Evolutionary conservation across 2,113 vertebrate genomes (phyloP).

Genomic region (Aptenodytes forsteri): DNA sequence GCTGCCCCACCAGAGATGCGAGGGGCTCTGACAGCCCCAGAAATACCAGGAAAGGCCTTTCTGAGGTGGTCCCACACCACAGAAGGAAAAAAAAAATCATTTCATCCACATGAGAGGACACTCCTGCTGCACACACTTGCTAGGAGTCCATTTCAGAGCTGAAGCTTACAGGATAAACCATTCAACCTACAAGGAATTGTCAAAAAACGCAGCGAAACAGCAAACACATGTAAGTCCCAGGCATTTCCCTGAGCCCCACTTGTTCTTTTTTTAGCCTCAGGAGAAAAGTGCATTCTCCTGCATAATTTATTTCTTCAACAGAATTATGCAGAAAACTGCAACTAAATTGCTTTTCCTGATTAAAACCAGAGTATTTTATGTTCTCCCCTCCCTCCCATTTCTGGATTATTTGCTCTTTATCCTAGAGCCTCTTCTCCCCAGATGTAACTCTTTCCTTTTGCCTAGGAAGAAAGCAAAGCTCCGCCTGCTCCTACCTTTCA

Average conservation of each 20-base stretch:
- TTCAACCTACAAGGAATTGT: neutral
- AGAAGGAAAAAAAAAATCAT: neutral
- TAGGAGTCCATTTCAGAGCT: neutral
- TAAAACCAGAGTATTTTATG: conserved; percentile 21
- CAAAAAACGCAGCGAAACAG: conserved; percentile 25
- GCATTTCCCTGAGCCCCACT: conserved; percentile 38
- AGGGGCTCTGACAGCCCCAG: neutral
- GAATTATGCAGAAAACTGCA: conserved; percentile 56
- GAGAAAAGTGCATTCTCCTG: conserved; percentile 52
- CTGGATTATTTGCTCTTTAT: neutral
- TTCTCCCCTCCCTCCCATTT: neutral
- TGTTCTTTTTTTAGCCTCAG: conserved; percentile 57
- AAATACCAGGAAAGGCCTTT: neutral
- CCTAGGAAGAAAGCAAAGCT: neutral
- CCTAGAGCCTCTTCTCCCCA: neutral
- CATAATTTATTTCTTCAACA: conserved; percentile 61
- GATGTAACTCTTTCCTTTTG: neutral
- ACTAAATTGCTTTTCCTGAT: conserved; percentile 62
- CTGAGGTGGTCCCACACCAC: neutral
- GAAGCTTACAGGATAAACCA: neutral
- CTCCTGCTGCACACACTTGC: neutral
- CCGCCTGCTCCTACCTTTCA: neutral
- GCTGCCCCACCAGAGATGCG: neutral
- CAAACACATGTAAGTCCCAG: conserved; percentile 48
- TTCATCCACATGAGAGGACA: neutral